These are phyloP conservation scores for Thumatha senex DNA, from an alignment of 2,888 invertebrate species.

Conservation along the genomic window DNA sequence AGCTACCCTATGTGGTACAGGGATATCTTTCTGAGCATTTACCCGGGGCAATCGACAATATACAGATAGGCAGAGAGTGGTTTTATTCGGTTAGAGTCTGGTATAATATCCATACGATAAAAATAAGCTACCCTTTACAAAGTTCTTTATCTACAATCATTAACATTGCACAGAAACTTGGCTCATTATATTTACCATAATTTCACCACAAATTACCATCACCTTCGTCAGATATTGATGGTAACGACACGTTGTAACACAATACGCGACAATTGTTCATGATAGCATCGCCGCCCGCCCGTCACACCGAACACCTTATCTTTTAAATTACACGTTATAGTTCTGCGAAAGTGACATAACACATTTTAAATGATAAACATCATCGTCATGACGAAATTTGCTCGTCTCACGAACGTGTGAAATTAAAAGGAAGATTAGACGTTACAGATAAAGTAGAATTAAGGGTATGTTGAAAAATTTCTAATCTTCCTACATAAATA, in stretches of 20 bases:
- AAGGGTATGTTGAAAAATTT: neutral
- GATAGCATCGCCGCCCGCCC: conserved; percentile 25
- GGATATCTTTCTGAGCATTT: too few species aligned
- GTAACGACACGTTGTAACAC: conserved; percentile 14
- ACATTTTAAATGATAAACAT: conserved; percentile 27
- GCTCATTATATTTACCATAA: too few species aligned
- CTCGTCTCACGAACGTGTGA: conserved; percentile 28
- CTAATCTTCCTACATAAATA: neutral
- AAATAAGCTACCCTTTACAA: too few species aligned
- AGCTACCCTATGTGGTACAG: too few species aligned
- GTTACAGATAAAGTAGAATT: conserved; percentile 1
- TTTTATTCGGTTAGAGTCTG: too few species aligned
- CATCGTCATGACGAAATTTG: conserved; percentile 40
- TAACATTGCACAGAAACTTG: too few species aligned
- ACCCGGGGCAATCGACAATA: too few species aligned
- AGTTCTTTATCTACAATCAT: too few species aligned
- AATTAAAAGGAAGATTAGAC: conserved; percentile 26
- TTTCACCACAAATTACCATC: conserved; percentile 1
- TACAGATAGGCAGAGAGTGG: too few species aligned
- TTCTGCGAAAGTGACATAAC: conserved; percentile 29
- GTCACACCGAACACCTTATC: conserved; percentile 30
- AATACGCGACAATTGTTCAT: conserved; percentile 23
- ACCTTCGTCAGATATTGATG: conserved; percentile 8
- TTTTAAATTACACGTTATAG: conserved; percentile 30
- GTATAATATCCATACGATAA: too few species aligned